A percentile compares a stretch with the other conserved stretches of the same genome.
phyloP scores from a whole-genome alignment of 2,113 vertebrate species.

The Carassius gibelio region DNA sequence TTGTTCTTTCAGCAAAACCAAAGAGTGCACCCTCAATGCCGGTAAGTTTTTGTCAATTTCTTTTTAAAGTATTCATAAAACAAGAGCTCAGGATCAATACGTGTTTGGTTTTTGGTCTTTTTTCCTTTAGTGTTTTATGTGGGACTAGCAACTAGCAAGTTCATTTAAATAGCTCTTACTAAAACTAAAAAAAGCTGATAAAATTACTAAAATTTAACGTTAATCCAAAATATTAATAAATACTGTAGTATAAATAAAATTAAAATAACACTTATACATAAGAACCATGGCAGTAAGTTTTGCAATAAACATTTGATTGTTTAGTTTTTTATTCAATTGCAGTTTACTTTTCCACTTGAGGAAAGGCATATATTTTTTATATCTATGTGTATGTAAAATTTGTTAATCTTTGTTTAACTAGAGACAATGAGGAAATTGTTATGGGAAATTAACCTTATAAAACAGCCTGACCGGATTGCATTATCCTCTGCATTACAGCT shows the following conservation, averaged over 20 bases:
- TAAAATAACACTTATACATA: background rate
- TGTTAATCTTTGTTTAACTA: constrained; percentile 8
- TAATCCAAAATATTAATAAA: background rate
- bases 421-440: background rate
- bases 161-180: background rate
- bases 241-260: background rate
- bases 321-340: background rate
- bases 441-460: background rate
- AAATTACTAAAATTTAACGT: background rate
- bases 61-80: background rate
- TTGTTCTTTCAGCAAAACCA: constrained; percentile 80
- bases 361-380: background rate
- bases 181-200: background rate
- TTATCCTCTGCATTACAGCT: constrained; percentile 16
- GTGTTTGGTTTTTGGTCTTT: background rate
- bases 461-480: background rate
- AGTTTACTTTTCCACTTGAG: background rate
- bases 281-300: background rate
- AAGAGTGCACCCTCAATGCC: constrained; percentile 83
- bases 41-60: constrained; percentile 70
- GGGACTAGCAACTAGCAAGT: no score
- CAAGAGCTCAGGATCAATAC: background rate
- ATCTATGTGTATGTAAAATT: background rate
- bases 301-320: background rate
- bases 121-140: background rate